Evolutionary conservation across 2,797 vertebrate genomes (phyloP).

Genomic region (Eulemur mongoz): DNA sequence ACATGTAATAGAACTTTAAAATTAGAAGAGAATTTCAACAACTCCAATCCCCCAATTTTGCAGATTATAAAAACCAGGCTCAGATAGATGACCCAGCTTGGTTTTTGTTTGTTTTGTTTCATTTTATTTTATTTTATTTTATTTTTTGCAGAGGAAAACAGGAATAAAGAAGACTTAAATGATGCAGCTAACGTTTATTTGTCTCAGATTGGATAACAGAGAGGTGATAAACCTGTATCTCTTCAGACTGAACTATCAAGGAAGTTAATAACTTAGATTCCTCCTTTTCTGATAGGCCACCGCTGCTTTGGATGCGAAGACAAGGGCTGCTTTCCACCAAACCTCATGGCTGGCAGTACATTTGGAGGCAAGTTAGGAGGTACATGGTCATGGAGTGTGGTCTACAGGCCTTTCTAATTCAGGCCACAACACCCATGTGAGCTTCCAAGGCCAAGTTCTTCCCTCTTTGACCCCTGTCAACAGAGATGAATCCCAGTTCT

Average conservation of each 20-base stretch:
- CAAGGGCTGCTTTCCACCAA: background rate
- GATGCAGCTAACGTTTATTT: background rate
- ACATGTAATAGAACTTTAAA: background rate
- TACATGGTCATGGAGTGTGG: background rate
- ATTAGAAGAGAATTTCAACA: background rate
- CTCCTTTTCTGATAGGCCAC: background rate
- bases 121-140: no score
- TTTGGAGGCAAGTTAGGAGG: background rate
- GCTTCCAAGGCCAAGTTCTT: background rate
- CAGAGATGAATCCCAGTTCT: background rate
- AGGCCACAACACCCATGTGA: background rate
- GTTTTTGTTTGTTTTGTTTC: background rate
- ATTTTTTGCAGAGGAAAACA: background rate
- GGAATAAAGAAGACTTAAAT: background rate
- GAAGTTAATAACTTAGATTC: background rate
- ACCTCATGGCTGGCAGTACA: background rate
- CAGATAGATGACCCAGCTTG: background rate
- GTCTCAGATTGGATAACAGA: background rate
- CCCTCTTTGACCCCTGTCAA: background rate
- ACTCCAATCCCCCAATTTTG: background rate
- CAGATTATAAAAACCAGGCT: background rate
- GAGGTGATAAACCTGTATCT: background rate
- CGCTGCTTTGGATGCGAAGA: background rate
- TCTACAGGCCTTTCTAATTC: background rate
- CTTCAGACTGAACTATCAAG: background rate